Base-by-base conservation (phyloP, 2,888 invertebrate species). In the Aproaerema taeniolella region DNA sequence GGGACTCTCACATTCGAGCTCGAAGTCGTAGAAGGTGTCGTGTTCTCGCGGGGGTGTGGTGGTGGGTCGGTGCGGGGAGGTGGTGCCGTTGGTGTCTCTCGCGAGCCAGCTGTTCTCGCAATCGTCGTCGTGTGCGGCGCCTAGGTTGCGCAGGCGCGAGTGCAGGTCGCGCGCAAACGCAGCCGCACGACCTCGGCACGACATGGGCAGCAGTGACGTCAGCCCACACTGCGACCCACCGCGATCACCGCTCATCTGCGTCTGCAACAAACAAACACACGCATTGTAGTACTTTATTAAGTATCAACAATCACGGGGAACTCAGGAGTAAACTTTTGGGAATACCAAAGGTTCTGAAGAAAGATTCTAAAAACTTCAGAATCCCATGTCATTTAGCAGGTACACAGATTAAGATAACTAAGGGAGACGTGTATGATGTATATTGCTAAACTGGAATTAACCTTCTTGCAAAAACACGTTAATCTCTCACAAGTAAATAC, bases 151-250 rank as follows among this genome's bases (percentile, higher is more conserved):
- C 53, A 95, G 82, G 47, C 93, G 91, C 40, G 91, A 91, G 65
- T 94, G 93, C 47, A 95, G 83, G 62, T 92, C 91, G 43, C 92
- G 88, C 49, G 94, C 94, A 74, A 95, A 94, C 42, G 93, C 92
- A 67, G 94, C 94, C 41, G 94, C 94, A 40, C 93, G 89, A 43
- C 92, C 92, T 43, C 93, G 90, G 71, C 94, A 95, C 73, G 93
- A 93, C 90, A 92, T 92, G 66, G 92, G 91, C 80, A 92, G 81
- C 54, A 92, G 82, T 53, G 92, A 90, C 61, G 90, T 88, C 61
- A 92, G 82, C 61, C 91, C 90, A 78, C 92, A 91, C 87, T 90
- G 89, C 56, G 82, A 67, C 45, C 76, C 80, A 63, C 85, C 80
- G 72, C 82, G 89, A 73, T 85, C 82, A 57, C 85, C 81, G 72